Evolutionary conservation across 2,888 invertebrate genomes (phyloP).

Genomic region (Punctoribates punctum): DNA sequence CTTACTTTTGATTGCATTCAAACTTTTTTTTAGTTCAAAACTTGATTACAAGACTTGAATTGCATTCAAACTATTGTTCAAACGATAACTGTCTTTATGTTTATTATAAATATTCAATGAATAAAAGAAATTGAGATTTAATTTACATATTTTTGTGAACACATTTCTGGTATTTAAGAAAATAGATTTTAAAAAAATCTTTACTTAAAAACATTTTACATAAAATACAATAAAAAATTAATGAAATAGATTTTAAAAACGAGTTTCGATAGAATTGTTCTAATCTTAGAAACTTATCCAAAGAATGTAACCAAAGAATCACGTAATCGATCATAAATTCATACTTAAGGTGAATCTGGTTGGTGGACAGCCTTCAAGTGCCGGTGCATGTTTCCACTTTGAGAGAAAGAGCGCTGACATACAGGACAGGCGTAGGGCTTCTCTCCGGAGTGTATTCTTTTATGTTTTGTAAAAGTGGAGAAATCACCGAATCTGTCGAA

Average conservation of each 20-base stretch:
- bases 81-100: too few species aligned
- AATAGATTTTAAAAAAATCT: too few species aligned
- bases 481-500: conserved; percentile 43
- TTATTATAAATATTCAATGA: too few species aligned
- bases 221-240: too few species aligned
- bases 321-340: neutral
- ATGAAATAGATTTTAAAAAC: too few species aligned
- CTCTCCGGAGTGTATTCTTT: conserved; percentile 44
- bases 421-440: conserved; percentile 43
- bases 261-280: too few species aligned
- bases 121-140: too few species aligned
- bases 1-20: conserved; percentile 6
- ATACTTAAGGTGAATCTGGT: conserved; percentile 1
- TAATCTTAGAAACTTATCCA: neutral
- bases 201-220: too few species aligned
- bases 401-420: conserved; percentile 40
- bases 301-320: too few species aligned
- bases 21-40: neutral
- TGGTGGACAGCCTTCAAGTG: conserved; percentile 42
- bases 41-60: neutral
- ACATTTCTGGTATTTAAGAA: too few species aligned
- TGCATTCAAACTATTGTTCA: too few species aligned
- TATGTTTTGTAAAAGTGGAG: conserved; percentile 43
- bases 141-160: too few species aligned
- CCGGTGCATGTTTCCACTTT: conserved; percentile 44